A percentile compares a stretch with the other conserved stretches of the same genome.
Conservation (phyloP, 1,140 invertebrate genomes). For the Gryllus bimaculatus region DNA sequence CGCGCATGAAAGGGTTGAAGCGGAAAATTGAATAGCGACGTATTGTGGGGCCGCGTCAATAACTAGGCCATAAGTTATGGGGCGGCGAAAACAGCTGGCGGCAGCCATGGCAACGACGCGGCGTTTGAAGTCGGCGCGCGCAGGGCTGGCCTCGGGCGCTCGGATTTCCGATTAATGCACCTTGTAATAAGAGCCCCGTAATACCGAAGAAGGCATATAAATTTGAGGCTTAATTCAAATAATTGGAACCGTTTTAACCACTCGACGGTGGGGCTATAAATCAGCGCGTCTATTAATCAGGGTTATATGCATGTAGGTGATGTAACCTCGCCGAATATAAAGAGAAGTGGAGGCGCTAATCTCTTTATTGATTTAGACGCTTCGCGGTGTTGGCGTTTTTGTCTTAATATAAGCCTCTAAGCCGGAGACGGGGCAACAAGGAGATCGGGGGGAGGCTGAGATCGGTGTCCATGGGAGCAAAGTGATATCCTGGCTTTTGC, state of each 20-base stretch:
- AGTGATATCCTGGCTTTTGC: too few species aligned
- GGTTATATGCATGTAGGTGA: background rate
- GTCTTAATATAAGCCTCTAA: background rate
- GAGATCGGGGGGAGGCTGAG: too few species aligned
- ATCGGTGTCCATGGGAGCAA: too few species aligned
- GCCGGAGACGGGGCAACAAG: too few species aligned
- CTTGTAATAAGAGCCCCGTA: background rate
- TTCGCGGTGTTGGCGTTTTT: background rate
- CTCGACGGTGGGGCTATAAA: background rate
- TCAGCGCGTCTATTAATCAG: background rate
- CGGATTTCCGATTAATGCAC: background rate
- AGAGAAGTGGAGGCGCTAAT: background rate
- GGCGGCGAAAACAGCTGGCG: background rate
- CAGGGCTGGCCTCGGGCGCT: background rate
- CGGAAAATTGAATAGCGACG: background rate
- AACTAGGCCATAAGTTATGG: background rate
- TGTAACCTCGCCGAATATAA: background rate
- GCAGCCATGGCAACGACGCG: background rate
- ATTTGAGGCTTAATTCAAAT: background rate
- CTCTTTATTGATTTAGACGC: background rate
- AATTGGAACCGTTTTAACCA: background rate
- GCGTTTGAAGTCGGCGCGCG: background rate
- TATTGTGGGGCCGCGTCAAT: background rate
- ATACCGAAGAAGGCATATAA: background rate
- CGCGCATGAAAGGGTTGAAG: background rate